Conservation (phyloP, 2,888 invertebrate genomes). For the Drosophila longiperda region DNA sequence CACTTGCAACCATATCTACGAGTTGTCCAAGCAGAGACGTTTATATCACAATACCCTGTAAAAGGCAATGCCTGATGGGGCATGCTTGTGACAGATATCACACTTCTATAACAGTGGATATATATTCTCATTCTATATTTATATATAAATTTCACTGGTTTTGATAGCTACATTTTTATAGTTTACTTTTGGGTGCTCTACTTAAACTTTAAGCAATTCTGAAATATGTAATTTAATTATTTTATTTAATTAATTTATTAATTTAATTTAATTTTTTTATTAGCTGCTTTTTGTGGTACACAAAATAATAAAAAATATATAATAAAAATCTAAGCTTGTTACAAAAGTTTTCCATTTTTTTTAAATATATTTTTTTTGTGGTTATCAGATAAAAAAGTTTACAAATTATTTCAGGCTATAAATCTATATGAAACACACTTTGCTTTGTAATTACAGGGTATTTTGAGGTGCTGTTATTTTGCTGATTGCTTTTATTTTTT, state of each 20-base stretch:
- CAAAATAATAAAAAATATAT: not conserved
- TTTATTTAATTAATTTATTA: not conserved
- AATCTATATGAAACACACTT: not conserved
- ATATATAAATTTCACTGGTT: too few relatives aligned
- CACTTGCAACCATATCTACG: constrained; percentile 40
- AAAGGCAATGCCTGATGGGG: not conserved
- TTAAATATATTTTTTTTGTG: not conserved
- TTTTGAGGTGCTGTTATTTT: not conserved
- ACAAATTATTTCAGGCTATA: not conserved
- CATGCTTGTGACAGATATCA: not conserved
- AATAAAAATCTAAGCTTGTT: not conserved
- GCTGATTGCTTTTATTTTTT: constrained; percentile 15
- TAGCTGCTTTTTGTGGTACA: not conserved
- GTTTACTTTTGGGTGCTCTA: not conserved
- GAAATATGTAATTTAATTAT: not conserved
- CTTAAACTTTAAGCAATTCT: not conserved
- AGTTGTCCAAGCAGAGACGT: constrained; percentile 26
- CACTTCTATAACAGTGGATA: not conserved
- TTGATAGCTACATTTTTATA: too few relatives aligned
- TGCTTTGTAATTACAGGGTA: constrained; percentile 17
- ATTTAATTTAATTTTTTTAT: too few relatives aligned
- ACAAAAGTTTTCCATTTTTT: not conserved
- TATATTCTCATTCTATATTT: too few relatives aligned
- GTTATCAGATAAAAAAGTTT: not conserved
- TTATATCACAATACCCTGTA: constrained; percentile 46